Conservation (phyloP, 2,888 invertebrate species). For the Phalera bucephala region DNA sequence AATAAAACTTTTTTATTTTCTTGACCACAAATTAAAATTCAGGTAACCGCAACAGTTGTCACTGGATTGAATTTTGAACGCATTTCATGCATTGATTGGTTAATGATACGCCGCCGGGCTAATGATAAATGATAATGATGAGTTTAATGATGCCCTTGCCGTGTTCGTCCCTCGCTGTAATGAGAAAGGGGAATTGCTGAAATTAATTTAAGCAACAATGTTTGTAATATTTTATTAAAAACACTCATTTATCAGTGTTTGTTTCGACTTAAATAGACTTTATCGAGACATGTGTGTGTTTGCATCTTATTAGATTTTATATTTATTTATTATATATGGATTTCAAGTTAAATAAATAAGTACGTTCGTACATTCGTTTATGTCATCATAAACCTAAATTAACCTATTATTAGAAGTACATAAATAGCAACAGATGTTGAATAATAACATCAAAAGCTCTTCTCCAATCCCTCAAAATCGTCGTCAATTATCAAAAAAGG, state of each 20-base stretch:
- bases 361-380: too few relatives aligned
- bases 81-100: slow-evolving; percentile 22
- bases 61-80: slow-evolving; percentile 13
- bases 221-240: too few relatives aligned
- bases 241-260: too few relatives aligned
- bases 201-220: slow-evolving; percentile 41
- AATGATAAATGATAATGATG: slow-evolving; percentile 31
- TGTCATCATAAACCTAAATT: too few relatives aligned
- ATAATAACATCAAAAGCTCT: slow-evolving; percentile 1
- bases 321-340: too few relatives aligned
- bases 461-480: slow-evolving; percentile 13
- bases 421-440: neutral
- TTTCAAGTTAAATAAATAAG: too few relatives aligned
- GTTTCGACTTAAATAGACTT: too few relatives aligned
- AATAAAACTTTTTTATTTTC: neutral
- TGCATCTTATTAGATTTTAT: too few relatives aligned
- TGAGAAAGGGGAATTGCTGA: slow-evolving; percentile 28
- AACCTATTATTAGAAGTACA: too few relatives aligned
- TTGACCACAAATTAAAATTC: neutral
- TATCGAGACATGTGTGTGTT: too few relatives aligned
- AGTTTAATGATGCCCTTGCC: slow-evolving; percentile 18
- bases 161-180: slow-evolving; percentile 24
- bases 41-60: slow-evolving; percentile 1
- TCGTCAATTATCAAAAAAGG: slow-evolving; percentile 24
- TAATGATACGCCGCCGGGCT: slow-evolving; percentile 17